A percentile compares a stretch with the other conserved stretches of the same genome.
phyloP scores from a whole-genome alignment of 2,888 invertebrate species.

The Phymatocera aterrima region DNA sequence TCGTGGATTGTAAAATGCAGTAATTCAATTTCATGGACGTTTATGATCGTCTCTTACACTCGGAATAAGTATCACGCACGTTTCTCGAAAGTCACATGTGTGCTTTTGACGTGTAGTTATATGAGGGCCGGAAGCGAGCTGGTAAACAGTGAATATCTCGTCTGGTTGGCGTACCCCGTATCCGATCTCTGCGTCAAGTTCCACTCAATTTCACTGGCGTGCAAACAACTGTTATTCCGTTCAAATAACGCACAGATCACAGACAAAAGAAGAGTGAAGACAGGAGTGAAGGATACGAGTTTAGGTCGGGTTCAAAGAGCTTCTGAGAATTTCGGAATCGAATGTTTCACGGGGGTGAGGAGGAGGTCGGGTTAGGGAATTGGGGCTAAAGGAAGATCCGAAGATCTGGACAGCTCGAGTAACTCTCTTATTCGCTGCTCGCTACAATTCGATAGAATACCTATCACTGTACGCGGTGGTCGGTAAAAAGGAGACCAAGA shows the following conservation, averaged over 20 bases:
- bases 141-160: constrained; percentile 18
- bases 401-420: not conserved
- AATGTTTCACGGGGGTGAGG: not conserved
- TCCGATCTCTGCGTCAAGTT: constrained; percentile 1
- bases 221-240: constrained; percentile 46
- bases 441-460: constrained; percentile 14
- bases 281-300: constrained; percentile 1
- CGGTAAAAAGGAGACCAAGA: not conserved
- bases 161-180: not conserved
- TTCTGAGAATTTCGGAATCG: constrained; percentile 22
- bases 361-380: not conserved
- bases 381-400: not conserved
- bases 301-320: constrained; percentile 31
- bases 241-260: constrained; percentile 39
- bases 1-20: too few relatives aligned
- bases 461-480: not conserved
- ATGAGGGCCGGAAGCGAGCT: constrained; percentile 6
- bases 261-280: constrained; percentile 18
- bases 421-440: not conserved
- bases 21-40: too few relatives aligned
- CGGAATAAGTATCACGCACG: not conserved
- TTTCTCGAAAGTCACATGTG: not conserved
- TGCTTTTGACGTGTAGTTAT: not conserved
- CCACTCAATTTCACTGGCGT: constrained; percentile 40
- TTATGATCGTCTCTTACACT: not conserved